A percentile compares a stretch with the other conserved stretches of the same genome.
phyloP scores from a whole-genome alignment of 2,113 vertebrate genomes.

The Rhabdornis inornatus region DNA sequence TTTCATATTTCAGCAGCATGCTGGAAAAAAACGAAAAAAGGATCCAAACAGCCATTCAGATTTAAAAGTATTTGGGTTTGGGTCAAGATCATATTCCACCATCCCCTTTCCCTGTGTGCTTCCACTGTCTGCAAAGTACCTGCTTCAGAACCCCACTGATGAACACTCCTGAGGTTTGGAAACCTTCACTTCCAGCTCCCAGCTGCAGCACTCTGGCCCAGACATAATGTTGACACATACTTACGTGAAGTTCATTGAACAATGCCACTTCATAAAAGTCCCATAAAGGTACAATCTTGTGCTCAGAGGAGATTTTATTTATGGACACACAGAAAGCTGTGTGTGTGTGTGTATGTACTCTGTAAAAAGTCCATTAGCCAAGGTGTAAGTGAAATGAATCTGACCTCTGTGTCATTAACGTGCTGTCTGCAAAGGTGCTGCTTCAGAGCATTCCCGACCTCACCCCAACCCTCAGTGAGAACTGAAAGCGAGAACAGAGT shows the following conservation, averaged over 20 bases:
- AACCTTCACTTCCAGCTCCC: background rate
- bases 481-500: constrained; percentile 35
- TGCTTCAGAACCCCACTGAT: background rate
- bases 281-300: constrained; percentile 8
- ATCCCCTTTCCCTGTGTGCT: fast-evolving
- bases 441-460: constrained; percentile 58
- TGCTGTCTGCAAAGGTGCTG: constrained; percentile 56
- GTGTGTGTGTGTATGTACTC: background rate
- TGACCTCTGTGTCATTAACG: constrained; percentile 55
- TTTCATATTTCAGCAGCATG: background rate
- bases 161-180: background rate
- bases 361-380: constrained; percentile 74
- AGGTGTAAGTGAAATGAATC: constrained; percentile 67
- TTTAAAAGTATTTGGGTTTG: background rate
- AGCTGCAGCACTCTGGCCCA: background rate
- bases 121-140: background rate
- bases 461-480: constrained; percentile 30
- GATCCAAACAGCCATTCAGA: background rate
- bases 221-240: background rate
- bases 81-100: background rate
- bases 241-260: background rate
- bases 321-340: constrained; percentile 34
- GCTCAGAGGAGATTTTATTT: constrained; percentile 17
- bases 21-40: background rate
- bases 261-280: constrained; percentile 41